These are phyloP conservation scores for Phymanthus crucifer DNA, from an alignment of 92 coral and sea anemone genomes.

Conservation along the genomic window DNA sequence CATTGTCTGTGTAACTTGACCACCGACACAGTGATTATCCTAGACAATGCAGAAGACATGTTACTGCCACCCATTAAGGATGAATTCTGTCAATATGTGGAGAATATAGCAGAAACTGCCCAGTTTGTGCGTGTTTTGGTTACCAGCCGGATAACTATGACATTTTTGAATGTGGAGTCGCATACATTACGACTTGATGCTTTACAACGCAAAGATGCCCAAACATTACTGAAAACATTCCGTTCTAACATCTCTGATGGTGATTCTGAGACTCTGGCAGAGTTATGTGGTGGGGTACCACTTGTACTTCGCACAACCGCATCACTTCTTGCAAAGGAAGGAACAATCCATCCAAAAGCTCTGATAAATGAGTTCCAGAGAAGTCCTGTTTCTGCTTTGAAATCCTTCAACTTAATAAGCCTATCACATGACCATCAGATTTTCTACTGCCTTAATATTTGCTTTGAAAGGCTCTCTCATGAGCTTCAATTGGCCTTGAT, in stretches of 20 bases:
- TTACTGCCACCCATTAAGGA: slow-evolving; percentile 54
- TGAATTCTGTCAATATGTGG: slow-evolving; percentile 76
- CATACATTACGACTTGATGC: slow-evolving; percentile 58
- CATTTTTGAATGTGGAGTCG: slow-evolving; percentile 71
- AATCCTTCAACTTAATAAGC: slow-evolving; percentile 66
- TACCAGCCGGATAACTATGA: slow-evolving; percentile 75
- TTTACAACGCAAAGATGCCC: slow-evolving; percentile 63
- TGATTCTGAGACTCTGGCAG: slow-evolving; percentile 77
- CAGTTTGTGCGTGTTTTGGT: slow-evolving; percentile 64
- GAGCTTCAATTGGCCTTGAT: slow-evolving; percentile 75
- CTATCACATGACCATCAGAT: slow-evolving; percentile 85
- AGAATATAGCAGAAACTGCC: slow-evolving; percentile 76
- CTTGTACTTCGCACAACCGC: slow-evolving; percentile 90
- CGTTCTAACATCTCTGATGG: slow-evolving; percentile 53
- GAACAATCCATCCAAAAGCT: slow-evolving; percentile 70
- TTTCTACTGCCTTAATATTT: slow-evolving; percentile 80
- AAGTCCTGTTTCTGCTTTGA: slow-evolving; percentile 84
- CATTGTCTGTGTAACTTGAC: slow-evolving; percentile 60
- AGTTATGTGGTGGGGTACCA: slow-evolving; percentile 92
- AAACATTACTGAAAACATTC: slow-evolving; percentile 54
- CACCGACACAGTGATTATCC: slow-evolving; percentile 69
- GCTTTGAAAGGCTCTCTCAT: slow-evolving; percentile 73
- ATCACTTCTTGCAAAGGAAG: slow-evolving; percentile 74
- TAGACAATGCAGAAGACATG: slow-evolving; percentile 97
- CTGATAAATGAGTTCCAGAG: slow-evolving; percentile 78